Conservation (phyloP, 2,888 invertebrate genomes). For the Papilio gigon region DNA sequence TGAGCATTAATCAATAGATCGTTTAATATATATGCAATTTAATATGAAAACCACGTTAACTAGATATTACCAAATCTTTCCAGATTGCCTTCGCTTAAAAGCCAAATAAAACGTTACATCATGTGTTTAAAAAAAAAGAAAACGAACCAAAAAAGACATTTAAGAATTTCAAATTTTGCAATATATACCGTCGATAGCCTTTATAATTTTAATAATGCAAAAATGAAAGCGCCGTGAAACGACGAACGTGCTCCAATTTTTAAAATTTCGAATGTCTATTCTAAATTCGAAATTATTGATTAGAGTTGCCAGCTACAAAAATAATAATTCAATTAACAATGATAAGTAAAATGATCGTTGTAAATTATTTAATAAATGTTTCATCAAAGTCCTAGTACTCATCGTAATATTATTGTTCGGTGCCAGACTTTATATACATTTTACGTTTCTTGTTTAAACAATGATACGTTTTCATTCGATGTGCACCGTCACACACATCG, state of each 20-base stretch:
- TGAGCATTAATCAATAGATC: not conserved
- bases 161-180: constrained; percentile 2
- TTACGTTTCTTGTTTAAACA: constrained; percentile 30
- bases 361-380: not conserved
- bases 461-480: constrained; percentile 36
- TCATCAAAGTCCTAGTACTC: not conserved
- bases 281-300: not conserved
- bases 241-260: not conserved
- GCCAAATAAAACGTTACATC: not conserved
- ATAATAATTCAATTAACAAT: not conserved
- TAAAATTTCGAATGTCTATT: not conserved
- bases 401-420: not conserved
- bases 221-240: constrained; percentile 11
- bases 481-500: constrained; percentile 42
- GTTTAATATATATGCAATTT: too few species aligned
- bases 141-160: not conserved
- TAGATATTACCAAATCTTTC: too few species aligned
- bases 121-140: not conserved
- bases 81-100: too few species aligned
- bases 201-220: not conserved
- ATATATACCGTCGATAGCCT: not conserved
- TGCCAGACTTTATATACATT: not conserved
- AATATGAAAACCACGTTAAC: too few species aligned
- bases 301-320: not conserved
- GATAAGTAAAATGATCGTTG: too few species aligned